Evolutionary conservation across 2,113 vertebrate species (phyloP).

Genomic region (Edolisoma coerulescens): DNA sequence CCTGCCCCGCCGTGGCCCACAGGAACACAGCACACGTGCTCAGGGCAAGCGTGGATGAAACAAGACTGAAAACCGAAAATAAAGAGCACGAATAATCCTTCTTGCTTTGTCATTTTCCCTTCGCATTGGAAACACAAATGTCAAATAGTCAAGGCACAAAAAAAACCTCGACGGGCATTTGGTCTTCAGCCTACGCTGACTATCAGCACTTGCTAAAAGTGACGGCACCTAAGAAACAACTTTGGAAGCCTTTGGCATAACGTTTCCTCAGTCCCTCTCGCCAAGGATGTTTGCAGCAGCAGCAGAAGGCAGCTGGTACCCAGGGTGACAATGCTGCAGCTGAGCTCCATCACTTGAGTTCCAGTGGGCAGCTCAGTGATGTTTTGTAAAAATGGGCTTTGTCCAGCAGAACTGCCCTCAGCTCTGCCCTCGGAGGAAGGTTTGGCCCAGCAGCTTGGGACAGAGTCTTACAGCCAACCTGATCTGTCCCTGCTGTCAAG

Average conservation of each 20-base stretch:
- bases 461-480: not conserved
- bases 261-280: not conserved
- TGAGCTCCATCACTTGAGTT: not conserved
- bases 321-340: not conserved
- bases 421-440: not conserved
- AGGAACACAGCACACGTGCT: not conserved
- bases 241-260: not conserved
- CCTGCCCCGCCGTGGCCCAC: not conserved
- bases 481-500: not conserved
- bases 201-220: not conserved
- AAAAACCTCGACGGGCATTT: not conserved
- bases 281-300: not conserved
- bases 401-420: not conserved
- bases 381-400: not conserved
- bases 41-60: fast-evolving
- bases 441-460: not conserved
- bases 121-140: not conserved
- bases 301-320: not conserved
- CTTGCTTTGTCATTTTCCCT: not conserved
- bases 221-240: not conserved
- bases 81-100: fast-evolving
- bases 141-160: not conserved
- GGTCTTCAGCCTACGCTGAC: not conserved
- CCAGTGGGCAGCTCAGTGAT: not conserved
- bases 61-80: not conserved